Evolutionary conservation across 2,797 vertebrate species (phyloP).

Genomic region (Bradypodion ventrale): DNA sequence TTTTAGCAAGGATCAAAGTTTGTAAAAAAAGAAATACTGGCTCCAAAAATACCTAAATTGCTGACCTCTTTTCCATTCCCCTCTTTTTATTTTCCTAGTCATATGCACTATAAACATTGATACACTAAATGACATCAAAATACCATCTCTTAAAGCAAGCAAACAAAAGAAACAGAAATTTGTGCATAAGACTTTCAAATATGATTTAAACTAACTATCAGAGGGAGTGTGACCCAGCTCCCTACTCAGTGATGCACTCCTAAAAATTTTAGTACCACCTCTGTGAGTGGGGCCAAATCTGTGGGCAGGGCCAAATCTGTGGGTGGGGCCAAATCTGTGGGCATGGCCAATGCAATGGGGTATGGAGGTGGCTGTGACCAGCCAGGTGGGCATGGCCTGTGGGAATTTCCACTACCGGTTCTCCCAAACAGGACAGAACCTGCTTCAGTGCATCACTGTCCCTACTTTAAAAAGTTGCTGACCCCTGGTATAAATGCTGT

Average conservation of each 20-base stretch:
- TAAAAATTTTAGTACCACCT: too few species aligned
- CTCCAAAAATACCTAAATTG: not conserved
- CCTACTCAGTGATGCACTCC: too few species aligned
- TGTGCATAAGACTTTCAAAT: not conserved
- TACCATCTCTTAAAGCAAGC: not conserved
- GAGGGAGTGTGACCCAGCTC: slow-evolving; percentile 27
- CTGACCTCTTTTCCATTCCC: not conserved
- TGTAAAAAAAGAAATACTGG: not conserved
- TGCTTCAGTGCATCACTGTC: too few species aligned
- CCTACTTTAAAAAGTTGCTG: too few species aligned
- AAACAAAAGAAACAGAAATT: not conserved
- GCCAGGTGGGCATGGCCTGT: too few species aligned
- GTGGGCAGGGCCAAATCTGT: too few species aligned
- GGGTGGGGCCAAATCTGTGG: too few species aligned
- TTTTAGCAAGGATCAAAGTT: not conserved
- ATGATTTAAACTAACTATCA: not conserved
- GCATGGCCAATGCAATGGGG: too few species aligned
- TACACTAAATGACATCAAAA: not conserved
- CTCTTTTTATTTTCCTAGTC: not conserved
- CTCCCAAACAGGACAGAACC: too few species aligned
- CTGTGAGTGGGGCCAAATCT: too few species aligned
- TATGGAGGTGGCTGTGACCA: too few species aligned
- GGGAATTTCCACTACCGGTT: too few species aligned
- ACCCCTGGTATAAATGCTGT: not conserved
- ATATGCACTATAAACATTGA: not conserved